Conservation (phyloP, 2,113 vertebrate genomes). For the Lampris megalopsis region DNA sequence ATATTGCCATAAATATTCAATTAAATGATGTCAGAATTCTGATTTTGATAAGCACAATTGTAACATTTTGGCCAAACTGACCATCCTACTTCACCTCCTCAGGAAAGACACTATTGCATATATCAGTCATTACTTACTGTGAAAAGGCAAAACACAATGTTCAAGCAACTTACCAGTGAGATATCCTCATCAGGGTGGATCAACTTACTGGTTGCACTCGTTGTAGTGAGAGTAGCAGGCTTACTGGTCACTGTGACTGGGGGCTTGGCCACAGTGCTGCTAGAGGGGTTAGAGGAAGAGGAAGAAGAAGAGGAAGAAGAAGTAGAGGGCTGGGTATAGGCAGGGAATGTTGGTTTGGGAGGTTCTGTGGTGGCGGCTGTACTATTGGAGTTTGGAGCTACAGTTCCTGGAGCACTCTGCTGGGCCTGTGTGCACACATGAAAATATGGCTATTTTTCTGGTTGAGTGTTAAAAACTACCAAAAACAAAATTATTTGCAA, state of each 20-base stretch:
- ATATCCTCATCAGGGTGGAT: constrained; percentile 99
- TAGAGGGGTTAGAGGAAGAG: constrained; percentile 93
- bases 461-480: no score
- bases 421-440: constrained; percentile 86
- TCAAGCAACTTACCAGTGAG: constrained; percentile 96
- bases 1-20: not conserved
- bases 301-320: constrained; percentile 88
- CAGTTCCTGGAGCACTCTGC: constrained; percentile 88
- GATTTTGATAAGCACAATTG: not conserved
- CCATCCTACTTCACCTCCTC: not conserved
- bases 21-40: not conserved
- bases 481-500: no score
- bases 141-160: constrained; percentile 80
- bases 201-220: constrained; percentile 99
- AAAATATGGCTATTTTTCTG: not conserved
- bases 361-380: constrained; percentile 88
- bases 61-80: not conserved
- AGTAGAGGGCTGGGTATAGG: constrained; percentile 95
- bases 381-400: constrained; percentile 91
- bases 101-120: constrained; percentile 45
- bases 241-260: constrained; percentile 96
- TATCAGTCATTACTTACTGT: constrained; percentile 85
- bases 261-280: constrained; percentile 95
- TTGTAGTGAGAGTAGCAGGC: constrained; percentile 96
- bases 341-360: constrained; percentile 98